A percentile compares a stretch with the other conserved stretches of the same genome.
Conservation (phyloP, 64 coral and sea anemone genomes). For the Astreopora myriophthalma region DNA sequence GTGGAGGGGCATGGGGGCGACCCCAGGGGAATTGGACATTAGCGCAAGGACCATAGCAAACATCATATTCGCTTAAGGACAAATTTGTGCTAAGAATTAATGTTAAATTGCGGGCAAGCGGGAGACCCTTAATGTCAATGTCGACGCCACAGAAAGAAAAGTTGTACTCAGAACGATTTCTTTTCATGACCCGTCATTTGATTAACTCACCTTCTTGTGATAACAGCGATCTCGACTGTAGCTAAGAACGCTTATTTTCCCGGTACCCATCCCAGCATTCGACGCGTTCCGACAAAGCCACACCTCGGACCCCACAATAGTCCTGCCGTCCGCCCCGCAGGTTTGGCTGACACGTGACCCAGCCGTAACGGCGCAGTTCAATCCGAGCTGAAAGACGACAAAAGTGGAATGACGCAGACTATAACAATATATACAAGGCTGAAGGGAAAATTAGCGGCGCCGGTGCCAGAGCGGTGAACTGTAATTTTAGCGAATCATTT, state of each 20-base stretch:
- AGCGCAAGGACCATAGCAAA: no score
- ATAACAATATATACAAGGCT: background rate
- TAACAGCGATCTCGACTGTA: constrained; percentile 77
- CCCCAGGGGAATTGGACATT: no score
- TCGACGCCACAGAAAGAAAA: no score
- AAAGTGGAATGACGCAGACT: background rate
- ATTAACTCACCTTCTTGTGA: constrained; percentile 81
- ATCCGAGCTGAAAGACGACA: constrained; percentile 41
- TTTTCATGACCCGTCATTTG: background rate
- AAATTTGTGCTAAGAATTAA: no score
- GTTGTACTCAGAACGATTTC: no score
- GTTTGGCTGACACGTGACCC: constrained; percentile 86
- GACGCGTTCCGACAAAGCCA: constrained; percentile 91
- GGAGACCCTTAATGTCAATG: no score
- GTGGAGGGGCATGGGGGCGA: no score
- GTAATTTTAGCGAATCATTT: background rate
- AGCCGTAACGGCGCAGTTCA: constrained; percentile 86
- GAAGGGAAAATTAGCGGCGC: no score
- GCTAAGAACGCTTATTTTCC: constrained; percentile 84
- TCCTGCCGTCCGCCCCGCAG: constrained; percentile 77
- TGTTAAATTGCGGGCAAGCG: no score
- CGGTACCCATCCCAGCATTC: constrained; percentile 77
- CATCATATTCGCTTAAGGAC: no score
- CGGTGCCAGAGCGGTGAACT: no score
- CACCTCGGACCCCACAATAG: constrained; percentile 88